These are phyloP conservation scores for Campylomormyrus tamandua DNA, from an alignment of 2,113 vertebrate species.

Conservation along the genomic window DNA sequence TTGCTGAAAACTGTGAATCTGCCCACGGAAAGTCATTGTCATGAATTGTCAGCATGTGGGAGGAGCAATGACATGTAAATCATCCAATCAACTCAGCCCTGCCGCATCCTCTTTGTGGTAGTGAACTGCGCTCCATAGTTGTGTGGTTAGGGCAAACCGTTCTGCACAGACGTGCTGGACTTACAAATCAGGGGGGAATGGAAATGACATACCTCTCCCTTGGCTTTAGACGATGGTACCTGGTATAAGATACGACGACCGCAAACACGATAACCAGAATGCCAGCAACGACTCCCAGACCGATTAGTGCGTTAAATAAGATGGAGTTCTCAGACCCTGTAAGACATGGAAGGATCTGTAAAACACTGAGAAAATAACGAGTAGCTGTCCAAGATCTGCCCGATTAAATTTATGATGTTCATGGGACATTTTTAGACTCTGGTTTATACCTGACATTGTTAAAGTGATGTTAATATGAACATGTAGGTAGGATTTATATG, in stretches of 20 bases:
- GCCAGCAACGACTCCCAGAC: constrained; percentile 31
- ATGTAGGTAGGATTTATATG: neutral
- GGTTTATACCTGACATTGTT: neutral
- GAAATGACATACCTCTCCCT: constrained; percentile 19
- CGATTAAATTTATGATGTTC: neutral
- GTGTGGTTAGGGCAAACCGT: neutral
- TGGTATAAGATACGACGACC: constrained; percentile 16
- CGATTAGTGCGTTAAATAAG: constrained; percentile 9
- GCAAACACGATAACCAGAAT: constrained; percentile 38
- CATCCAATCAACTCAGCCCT: neutral
- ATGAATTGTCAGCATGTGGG: neutral
- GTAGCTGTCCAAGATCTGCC: neutral
- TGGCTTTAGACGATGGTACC: constrained; percentile 19
- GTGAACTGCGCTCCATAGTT: neutral
- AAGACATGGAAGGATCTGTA: neutral
- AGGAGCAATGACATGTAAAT: neutral
- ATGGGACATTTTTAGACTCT: neutral
- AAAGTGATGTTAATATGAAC: neutral
- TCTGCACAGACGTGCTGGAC: neutral
- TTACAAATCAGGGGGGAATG: neutral
- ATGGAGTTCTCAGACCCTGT: constrained; percentile 1
- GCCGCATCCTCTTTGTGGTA: neutral
- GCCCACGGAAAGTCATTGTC: neutral
- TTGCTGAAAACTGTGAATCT: neutral
- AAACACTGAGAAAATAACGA: neutral